Conservation (phyloP, 1,140 invertebrate genomes). For the Caenorhabditis briggsae region DNA sequence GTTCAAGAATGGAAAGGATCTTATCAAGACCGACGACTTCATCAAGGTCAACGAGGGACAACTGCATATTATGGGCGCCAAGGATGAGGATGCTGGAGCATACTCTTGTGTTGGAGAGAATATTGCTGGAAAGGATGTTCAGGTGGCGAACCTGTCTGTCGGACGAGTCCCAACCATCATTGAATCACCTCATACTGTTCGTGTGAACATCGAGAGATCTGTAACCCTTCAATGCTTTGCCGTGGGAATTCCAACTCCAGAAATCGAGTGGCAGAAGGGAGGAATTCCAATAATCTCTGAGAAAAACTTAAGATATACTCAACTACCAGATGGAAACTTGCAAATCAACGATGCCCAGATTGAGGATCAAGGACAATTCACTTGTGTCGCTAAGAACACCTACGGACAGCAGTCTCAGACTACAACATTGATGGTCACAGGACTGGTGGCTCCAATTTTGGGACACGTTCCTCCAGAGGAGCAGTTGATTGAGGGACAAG, state of each 20-base stretch:
- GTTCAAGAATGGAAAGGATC: conserved; percentile 78
- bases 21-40: conserved; percentile 55
- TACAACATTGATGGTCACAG: conserved; percentile 79
- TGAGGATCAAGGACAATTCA: conserved; percentile 76
- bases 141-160: conserved; percentile 77
- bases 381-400: conserved; percentile 79
- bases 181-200: conserved; percentile 75
- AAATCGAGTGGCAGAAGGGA: conserved; percentile 75
- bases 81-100: conserved; percentile 76
- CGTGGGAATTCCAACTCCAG: conserved; percentile 76
- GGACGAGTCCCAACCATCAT: conserved; percentile 79
- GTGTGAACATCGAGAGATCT: conserved; percentile 78
- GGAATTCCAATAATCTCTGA: conserved; percentile 72
- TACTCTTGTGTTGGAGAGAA: conserved; percentile 80
- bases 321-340: conserved; percentile 72
- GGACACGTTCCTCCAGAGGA: conserved; percentile 73
- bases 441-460: conserved; percentile 77
- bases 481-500: conserved; percentile 75
- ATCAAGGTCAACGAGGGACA: conserved; percentile 55
- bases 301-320: conserved; percentile 69
- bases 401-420: conserved; percentile 78
- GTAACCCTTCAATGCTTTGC: conserved; percentile 76
- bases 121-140: conserved; percentile 78
- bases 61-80: conserved; percentile 66
- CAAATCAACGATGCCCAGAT: conserved; percentile 72